phyloP scores from a whole-genome alignment of 2,113 vertebrate genomes.

The Saccopteryx leptura region DNA sequence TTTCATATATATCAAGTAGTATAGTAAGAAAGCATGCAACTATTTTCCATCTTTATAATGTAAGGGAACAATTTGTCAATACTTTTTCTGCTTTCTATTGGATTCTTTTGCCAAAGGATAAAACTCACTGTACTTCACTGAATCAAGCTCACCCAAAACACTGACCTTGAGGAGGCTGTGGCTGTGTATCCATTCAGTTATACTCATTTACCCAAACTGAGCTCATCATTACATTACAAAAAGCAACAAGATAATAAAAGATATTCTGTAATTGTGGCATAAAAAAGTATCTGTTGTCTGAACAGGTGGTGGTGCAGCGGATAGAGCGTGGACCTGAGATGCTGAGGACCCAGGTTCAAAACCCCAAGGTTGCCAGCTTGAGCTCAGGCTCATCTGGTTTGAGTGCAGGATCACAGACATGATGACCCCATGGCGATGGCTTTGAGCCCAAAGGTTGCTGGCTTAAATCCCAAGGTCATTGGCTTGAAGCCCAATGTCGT shows the following conservation, averaged over 20 bases:
- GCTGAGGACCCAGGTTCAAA: too few species aligned
- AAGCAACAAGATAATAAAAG: conserved; percentile 9
- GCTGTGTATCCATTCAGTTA: neutral
- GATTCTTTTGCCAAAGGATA: neutral
- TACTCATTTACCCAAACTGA: neutral
- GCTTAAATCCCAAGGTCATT: too few species aligned
- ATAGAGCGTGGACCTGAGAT: too few species aligned
- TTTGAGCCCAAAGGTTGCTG: too few species aligned
- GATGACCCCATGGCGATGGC: too few species aligned
- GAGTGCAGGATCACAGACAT: too few species aligned
- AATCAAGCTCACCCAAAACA: neutral
- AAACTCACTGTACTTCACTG: neutral
- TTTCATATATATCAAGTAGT: neutral
- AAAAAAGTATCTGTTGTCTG: neutral
- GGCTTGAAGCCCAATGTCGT: too few species aligned
- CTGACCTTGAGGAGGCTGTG: neutral
- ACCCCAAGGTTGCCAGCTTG: too few species aligned
- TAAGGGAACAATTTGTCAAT: neutral
- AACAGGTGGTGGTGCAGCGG: too few species aligned
- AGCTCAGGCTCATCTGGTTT: too few species aligned
- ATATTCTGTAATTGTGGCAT: neutral
- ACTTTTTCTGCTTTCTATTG: neutral
- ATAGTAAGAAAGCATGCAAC: neutral
- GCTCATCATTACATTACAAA: neutral
- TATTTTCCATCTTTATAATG: conserved; percentile 5